A percentile compares a stretch with the other conserved stretches of the same genome.
These are phyloP conservation scores for Ispidina picta DNA, from an alignment of 2,797 vertebrate genomes.

Conservation along the genomic window DNA sequence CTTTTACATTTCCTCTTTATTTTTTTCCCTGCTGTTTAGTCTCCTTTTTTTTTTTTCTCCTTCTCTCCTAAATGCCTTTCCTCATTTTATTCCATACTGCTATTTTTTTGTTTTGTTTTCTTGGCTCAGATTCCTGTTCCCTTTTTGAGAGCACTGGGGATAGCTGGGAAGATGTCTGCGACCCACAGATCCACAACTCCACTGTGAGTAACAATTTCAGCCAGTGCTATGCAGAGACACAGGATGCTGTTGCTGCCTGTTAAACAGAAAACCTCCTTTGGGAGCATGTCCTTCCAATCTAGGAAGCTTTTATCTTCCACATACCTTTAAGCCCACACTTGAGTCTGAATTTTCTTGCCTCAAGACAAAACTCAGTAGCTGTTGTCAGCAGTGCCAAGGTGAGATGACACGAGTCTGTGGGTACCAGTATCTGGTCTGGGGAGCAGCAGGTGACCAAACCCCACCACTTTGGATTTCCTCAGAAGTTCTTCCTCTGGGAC, in stretches of 20 bases:
- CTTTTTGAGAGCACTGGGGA: neutral
- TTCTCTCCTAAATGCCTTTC: neutral
- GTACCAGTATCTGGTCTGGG: neutral
- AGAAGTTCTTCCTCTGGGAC: neutral
- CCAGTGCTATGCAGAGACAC: neutral
- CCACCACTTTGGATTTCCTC: neutral
- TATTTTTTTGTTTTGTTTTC: neutral
- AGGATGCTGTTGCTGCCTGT: neutral
- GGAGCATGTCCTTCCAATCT: neutral
- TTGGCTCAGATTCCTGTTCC: neutral
- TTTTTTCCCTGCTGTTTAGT: neutral
- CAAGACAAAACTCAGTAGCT: neutral
- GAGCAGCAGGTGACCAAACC: neutral
- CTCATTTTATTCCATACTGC: neutral
- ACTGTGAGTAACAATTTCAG: neutral
- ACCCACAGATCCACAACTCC: neutral
- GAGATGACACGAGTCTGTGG: neutral
- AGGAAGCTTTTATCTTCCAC: constrained; percentile 17
- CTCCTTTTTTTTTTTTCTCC: neutral
- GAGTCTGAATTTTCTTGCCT: neutral
- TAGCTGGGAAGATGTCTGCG: neutral
- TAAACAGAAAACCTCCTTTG: neutral
- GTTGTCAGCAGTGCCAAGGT: neutral
- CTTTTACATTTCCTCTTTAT: neutral
- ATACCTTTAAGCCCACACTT: neutral